Conservation (phyloP, 1,140 invertebrate species). For the Apis dorsata region DNA sequence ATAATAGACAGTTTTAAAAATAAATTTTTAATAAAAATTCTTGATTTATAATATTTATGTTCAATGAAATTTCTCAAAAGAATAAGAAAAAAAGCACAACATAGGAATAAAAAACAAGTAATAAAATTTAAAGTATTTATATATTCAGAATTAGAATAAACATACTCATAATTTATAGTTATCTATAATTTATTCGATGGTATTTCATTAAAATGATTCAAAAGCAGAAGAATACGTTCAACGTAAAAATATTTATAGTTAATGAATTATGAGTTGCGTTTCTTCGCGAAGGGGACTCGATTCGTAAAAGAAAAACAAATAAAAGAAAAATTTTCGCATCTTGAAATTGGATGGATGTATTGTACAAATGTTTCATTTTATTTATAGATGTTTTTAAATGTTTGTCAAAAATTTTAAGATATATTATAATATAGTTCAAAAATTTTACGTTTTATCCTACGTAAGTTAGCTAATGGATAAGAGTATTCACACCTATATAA, state of each 20-base stretch:
- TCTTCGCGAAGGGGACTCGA: constrained; percentile 20
- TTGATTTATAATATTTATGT: neutral
- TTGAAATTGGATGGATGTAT: constrained; percentile 5
- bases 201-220: constrained; percentile 60
- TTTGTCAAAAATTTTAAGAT: neutral
- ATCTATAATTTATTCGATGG: constrained; percentile 61
- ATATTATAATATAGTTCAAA: neutral
- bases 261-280: constrained; percentile 66
- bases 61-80: neutral
- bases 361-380: neutral
- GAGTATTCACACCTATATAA: neutral
- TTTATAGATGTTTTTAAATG: too few species aligned
- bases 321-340: constrained; percentile 28
- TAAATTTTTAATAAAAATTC: neutral
- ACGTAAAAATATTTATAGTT: constrained; percentile 58
- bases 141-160: neutral
- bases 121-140: neutral
- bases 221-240: constrained; percentile 54
- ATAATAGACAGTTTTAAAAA: neutral
- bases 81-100: neutral
- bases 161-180: constrained; percentile 4
- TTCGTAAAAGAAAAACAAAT: neutral
- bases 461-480: too few species aligned
- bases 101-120: neutral
- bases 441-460: neutral